Evolutionary conservation across 2,113 vertebrate species (phyloP), one percentile per base, ranked within the genome.

Genomic region (Apteryx mantelli): DNA sequence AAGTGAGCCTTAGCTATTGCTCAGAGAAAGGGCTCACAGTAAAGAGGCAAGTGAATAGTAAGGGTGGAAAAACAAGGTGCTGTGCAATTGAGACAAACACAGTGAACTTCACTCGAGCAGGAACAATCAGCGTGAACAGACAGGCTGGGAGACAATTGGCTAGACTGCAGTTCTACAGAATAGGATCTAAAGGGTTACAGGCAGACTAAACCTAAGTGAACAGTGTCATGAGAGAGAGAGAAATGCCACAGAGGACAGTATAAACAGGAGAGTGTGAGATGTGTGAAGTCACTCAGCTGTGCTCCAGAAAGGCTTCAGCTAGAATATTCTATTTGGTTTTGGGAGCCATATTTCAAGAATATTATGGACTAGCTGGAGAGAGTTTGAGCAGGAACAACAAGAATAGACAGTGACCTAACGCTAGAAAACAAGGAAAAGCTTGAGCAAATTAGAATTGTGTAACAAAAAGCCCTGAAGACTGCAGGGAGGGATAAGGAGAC

Each of bases 81-180:
- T 58, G 6, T 5, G 28, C 10, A 13, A 4, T 0, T 1, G 25
- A 70, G 24, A 50, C 7, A n/a, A 85, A 28, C 6, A 3, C 3
- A n/a, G 17, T n/a, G 40, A 88, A 71, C 20, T 66, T 83, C 1
- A 2, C 55, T 81, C 40, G 55, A 65, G 38, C 77, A 71, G 69
- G 36, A 86, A 5, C 32, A 50, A 17, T 17, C 53, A 64, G 24
- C 38, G 88, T 66, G 52, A 73, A 16, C 25, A 42, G 7, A 13
- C 0, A 0, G 73, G 26, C 48, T 0, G 0, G 20, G 53, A 70
- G 69, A 48, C 1, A 26, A 20, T 12, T 70, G 48, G 8, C 46
- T 91, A 17, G 58, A 40, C 3, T 64, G 28, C 22, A 63, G 58
- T 48, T 21, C 50, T 81, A 15, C 8, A 60, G 78, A 42, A 81